Conservation (phyloP, 2,113 vertebrate species). For the Scolopax mira region DNA sequence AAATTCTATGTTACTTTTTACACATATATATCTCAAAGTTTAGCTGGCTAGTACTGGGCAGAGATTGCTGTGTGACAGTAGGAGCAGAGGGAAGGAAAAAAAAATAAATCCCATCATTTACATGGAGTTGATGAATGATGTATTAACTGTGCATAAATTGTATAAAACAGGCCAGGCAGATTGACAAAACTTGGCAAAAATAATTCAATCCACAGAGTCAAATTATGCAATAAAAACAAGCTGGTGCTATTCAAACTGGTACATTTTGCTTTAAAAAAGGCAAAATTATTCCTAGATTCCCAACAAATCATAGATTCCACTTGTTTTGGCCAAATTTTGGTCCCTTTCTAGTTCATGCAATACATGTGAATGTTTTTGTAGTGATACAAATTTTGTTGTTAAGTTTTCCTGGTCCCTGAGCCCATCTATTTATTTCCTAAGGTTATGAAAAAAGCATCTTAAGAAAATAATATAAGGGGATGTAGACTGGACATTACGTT, state of each 20-base stretch:
- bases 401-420: background rate
- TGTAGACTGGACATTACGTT: background rate
- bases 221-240: background rate
- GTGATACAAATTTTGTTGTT: background rate
- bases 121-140: background rate
- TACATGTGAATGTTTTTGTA: background rate
- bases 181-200: conserved; percentile 35
- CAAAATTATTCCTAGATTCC: background rate
- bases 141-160: background rate
- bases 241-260: background rate
- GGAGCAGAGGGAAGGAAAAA: background rate
- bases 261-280: background rate
- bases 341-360: background rate
- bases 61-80: background rate
- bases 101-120: background rate
- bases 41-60: background rate
- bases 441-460: background rate
- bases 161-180: background rate
- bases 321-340: background rate
- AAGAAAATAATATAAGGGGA: background rate
- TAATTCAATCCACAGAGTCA: background rate
- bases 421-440: background rate
- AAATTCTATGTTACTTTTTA: background rate
- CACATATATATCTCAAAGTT: background rate
- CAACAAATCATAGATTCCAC: background rate